phyloP scores from a whole-genome alignment of 2,888 invertebrate genomes.

The Busseola fusca region DNA sequence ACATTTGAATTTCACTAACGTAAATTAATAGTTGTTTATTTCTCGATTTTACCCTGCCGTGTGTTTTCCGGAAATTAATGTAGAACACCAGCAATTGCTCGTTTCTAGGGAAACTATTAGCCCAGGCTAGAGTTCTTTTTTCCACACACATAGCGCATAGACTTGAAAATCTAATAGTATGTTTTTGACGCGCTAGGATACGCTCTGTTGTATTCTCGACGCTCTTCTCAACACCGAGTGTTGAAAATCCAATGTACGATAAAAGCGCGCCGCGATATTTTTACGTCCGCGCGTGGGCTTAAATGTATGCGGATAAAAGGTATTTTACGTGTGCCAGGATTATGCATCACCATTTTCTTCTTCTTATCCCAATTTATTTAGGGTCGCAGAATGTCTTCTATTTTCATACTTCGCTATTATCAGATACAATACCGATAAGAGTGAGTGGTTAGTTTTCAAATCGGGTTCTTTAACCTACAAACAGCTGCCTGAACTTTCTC shows the following conservation, averaged over 20 bases:
- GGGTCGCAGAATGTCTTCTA: background rate
- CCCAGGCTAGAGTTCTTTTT: background rate
- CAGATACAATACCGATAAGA: no score
- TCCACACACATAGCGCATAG: background rate
- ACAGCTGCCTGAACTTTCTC: no score
- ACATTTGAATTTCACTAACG: constrained; percentile 14
- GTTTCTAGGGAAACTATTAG: background rate
- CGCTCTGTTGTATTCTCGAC: background rate
- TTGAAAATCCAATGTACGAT: background rate
- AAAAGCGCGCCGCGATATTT: background rate
- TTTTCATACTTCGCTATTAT: background rate
- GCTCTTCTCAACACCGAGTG: background rate
- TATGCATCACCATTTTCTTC: background rate
- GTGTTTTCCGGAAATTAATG: constrained; percentile 18
- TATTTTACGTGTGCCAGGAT: background rate
- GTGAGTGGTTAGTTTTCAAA: no score
- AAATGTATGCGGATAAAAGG: background rate
- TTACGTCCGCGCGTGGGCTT: background rate
- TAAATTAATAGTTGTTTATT: constrained; percentile 3
- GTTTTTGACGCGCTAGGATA: background rate
- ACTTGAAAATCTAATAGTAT: background rate
- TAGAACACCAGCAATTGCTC: background rate
- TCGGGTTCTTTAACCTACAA: no score
- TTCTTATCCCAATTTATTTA: background rate
- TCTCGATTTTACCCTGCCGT: background rate